phyloP scores from a whole-genome alignment of 1,140 invertebrate species.

The Hylaeus volcanicus region DNA sequence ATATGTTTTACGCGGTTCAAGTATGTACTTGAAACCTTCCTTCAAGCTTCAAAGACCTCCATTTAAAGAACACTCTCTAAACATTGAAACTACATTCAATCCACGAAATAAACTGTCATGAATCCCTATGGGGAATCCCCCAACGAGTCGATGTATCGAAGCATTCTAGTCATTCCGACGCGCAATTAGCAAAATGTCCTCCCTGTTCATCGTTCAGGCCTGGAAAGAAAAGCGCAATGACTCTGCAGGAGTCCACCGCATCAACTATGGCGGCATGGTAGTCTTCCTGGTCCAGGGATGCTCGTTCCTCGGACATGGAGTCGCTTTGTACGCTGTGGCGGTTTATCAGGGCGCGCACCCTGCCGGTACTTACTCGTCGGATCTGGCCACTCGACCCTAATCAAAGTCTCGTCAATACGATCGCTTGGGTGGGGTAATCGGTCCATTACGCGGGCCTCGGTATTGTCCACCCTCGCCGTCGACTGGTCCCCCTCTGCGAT shows the following conservation, averaged over 20 bases:
- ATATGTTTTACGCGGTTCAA: too few relatives aligned
- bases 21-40: too few relatives aligned
- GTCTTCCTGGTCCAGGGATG: conserved; percentile 20
- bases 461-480: conserved; percentile 74
- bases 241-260: conserved; percentile 14
- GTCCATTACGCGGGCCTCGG: conserved; percentile 78
- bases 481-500: conserved; percentile 37
- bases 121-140: too few relatives aligned
- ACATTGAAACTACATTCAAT: too few relatives aligned
- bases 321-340: conserved; percentile 53
- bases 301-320: conserved; percentile 42
- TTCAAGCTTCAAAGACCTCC: too few relatives aligned
- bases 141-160: too few relatives aligned
- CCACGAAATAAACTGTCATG: too few relatives aligned
- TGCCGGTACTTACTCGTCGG: conserved; percentile 76
- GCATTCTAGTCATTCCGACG: neutral
- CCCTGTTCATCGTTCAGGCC: too few relatives aligned
- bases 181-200: conserved; percentile 37
- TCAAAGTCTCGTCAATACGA: conserved; percentile 81
- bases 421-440: conserved; percentile 79
- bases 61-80: too few relatives aligned
- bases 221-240: conserved; percentile 43
- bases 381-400: conserved; percentile 80
- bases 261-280: neutral
- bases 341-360: conserved; percentile 66